Evolutionary conservation across 1,140 invertebrate genomes (phyloP), one percentile per base, ranked within the genome.

Genomic region (Meloidogyne hapla): DNA sequence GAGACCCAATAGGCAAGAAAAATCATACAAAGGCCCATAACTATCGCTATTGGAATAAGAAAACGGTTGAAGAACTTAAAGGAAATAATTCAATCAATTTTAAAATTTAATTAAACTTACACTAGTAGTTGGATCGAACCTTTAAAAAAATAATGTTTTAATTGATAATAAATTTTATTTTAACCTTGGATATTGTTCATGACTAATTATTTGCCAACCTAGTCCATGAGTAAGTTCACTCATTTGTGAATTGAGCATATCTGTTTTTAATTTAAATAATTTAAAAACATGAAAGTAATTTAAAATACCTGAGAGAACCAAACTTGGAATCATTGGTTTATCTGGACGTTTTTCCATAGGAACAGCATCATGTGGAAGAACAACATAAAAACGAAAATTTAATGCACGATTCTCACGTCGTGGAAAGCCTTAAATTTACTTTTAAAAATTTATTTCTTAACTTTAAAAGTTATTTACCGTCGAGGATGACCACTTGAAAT

Each of bases 1-100:
- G 69, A 70, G 2, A 71, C 73, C 81, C 81, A 82, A 74, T 83
- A 82, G n/a, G 81, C 81, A 28, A 82, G 77, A 69, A 82, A 83
- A 33, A 82, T 56, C 81, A 82, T 82, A 40, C 84, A 82, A 26
- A 82, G 72, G 2, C 79, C 79, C 21, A 80, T 80, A 9, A 74
- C 28, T 18, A 79, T 23, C 12, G 61, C 76, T 10, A 80, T 80
- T 15, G 81, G 81, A 74, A 82, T 79, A 15, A 82, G 45, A 25
- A 67, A 66, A 1, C 74, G 74, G 26, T 82, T 82, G 76, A 82
- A 83, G 65, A 82, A 82, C 23, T 73, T 15, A 12, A 18, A 61
- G 13, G 9, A 72, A 48, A 25, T 38, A 26, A 21, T 72, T 62
- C 62, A 4, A 62, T 12, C 0, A 13, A 62, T 23, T 23, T 69